Percentiles rank a stretch among this genome's conserved stretches.
Evolutionary conservation across 2,888 invertebrate genomes (phyloP).

Genomic region (Nephrocerus scutellatus): DNA sequence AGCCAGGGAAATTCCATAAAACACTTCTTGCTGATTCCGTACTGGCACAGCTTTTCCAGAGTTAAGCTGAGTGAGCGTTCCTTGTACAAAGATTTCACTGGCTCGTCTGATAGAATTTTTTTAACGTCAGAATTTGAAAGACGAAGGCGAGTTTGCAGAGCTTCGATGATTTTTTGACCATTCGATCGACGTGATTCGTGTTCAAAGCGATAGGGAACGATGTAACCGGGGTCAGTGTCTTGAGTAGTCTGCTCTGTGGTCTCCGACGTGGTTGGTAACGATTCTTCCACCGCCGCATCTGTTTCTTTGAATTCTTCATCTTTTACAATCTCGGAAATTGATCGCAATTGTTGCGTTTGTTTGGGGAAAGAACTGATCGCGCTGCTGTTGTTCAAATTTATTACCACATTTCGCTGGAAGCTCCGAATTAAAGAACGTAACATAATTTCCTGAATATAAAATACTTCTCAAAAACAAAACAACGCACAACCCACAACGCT

Average conservation of each 20-base stretch:
- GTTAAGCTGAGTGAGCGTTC: constrained; percentile 21
- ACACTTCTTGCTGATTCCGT: constrained; percentile 33
- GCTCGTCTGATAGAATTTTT: constrained; percentile 31
- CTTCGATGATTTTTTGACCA: constrained; percentile 20
- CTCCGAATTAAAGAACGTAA: too few relatives aligned
- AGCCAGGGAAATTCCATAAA: constrained; percentile 44
- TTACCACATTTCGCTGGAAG: too few relatives aligned
- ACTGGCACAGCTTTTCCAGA: constrained; percentile 28
- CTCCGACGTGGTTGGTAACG: neutral
- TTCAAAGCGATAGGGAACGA: constrained; percentile 31
- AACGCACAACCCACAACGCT: too few relatives aligned
- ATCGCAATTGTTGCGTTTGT: too few relatives aligned
- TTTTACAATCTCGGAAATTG: too few relatives aligned
- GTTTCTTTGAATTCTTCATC: too few relatives aligned
- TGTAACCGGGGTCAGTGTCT: constrained; percentile 33
- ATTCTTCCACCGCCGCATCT: constrained; percentile 7
- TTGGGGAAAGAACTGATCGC: too few relatives aligned
- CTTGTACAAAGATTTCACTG: constrained; percentile 28
- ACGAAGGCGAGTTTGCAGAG: constrained; percentile 28
- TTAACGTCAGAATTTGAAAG: constrained; percentile 27
- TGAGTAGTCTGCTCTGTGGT: neutral
- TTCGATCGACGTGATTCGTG: constrained; percentile 23
- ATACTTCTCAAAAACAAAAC: too few relatives aligned
- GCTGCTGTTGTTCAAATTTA: too few relatives aligned
- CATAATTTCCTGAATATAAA: too few relatives aligned